A percentile compares a stretch with the other conserved stretches of the same genome.
These are phyloP conservation scores for Corapipo altera DNA, from an alignment of 2,113 vertebrate genomes.

Conservation along the genomic window DNA sequence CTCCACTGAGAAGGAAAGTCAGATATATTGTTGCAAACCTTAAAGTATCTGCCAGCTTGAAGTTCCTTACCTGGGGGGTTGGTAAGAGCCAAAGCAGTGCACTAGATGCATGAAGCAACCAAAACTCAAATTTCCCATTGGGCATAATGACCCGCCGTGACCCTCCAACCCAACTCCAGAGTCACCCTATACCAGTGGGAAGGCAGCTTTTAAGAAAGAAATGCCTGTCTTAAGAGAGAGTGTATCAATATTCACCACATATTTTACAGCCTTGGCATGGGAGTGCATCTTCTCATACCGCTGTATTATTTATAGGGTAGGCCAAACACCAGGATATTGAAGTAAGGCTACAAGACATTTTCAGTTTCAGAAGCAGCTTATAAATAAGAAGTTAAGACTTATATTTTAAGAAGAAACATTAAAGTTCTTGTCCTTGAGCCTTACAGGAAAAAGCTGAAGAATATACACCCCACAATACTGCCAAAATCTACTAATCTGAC, in stretches of 20 bases:
- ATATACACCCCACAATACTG: not conserved
- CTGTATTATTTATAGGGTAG: constrained; percentile 49
- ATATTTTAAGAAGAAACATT: constrained; percentile 22
- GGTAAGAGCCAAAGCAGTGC: not conserved
- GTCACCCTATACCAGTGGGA: rapidly evolving
- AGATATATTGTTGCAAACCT: not conserved
- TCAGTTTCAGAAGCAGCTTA: constrained; percentile 38
- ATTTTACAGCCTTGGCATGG: constrained; percentile 8
- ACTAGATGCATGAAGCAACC: not conserved
- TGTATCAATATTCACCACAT: not conserved
- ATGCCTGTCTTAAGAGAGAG: not conserved
- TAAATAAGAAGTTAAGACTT: constrained; percentile 59
- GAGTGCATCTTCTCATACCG: not conserved
- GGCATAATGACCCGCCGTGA: not conserved
- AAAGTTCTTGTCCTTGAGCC: constrained; percentile 42
- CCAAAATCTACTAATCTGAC: not conserved
- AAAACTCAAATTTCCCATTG: not conserved
- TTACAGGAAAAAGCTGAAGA: constrained; percentile 19
- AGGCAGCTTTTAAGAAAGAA: not conserved
- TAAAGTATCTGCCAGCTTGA: not conserved
- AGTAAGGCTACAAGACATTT: constrained; percentile 2
- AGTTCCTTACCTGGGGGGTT: not conserved
- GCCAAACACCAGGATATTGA: not conserved
- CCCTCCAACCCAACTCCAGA: not conserved
- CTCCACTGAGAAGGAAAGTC: not conserved